These are phyloP conservation scores for Notolabrus celidotus DNA, from an alignment of 2,797 vertebrate genomes.

Conservation along the genomic window DNA sequence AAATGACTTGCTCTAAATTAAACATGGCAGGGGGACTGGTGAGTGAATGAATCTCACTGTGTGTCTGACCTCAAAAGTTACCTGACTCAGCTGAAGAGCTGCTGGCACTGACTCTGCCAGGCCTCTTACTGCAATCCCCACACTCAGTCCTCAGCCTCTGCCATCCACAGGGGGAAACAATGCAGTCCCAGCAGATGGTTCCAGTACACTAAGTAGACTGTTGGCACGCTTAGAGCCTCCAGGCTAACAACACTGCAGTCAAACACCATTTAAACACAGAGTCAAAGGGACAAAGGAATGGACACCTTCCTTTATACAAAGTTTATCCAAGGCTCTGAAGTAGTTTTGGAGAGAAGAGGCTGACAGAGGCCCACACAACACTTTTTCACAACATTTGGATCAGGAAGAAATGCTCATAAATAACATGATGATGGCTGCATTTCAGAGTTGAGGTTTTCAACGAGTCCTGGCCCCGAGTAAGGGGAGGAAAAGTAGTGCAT, in stretches of 20 bases:
- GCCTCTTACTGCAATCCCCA: conserved; percentile 28
- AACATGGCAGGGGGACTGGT: not conserved
- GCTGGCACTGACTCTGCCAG: conserved; percentile 15
- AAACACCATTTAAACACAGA: conserved; percentile 65
- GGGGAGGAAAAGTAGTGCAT: too few species aligned
- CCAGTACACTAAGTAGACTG: conserved; percentile 57
- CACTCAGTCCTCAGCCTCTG: conserved; percentile 8
- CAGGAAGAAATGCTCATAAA: too few species aligned
- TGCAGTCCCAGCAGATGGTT: conserved; percentile 56
- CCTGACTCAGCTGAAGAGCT: conserved; percentile 51
- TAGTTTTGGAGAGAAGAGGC: not conserved
- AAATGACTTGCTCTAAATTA: not conserved
- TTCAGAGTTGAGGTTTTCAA: too few species aligned
- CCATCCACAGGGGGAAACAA: conserved; percentile 33
- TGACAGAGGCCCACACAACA: too few species aligned
- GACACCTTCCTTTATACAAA: not conserved
- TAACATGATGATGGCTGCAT: too few species aligned
- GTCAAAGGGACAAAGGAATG: not conserved
- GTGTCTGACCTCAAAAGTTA: conserved; percentile 21
- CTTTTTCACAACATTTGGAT: too few species aligned
- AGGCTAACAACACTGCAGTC: conserved; percentile 64
- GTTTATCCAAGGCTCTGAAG: not conserved
- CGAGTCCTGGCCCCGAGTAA: too few species aligned
- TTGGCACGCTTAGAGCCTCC: conserved; percentile 35
- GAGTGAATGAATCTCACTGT: conserved; percentile 13